phyloP scores from a whole-genome alignment of 2,797 vertebrate genomes.

The Aotus griseimembra region DNA sequence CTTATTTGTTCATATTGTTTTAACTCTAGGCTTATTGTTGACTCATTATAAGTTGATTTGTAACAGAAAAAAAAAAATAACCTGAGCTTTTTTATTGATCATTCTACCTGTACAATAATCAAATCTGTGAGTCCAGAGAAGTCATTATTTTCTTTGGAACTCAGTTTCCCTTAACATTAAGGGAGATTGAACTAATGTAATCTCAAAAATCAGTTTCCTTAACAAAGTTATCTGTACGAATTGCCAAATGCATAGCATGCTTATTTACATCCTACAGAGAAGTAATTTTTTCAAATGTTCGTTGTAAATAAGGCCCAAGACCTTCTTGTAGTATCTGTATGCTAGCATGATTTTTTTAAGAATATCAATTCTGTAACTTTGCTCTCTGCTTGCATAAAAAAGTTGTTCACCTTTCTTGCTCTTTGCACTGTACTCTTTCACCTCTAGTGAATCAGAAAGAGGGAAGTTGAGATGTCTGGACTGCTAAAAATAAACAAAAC shows the following conservation, averaged over 20 bases:
- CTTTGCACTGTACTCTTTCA: neutral
- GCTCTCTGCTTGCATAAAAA: neutral
- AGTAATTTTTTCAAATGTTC: neutral
- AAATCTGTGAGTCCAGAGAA: neutral
- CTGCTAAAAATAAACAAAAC: neutral
- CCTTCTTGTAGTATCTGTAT: neutral
- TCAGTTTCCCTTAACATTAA: constrained; percentile 29
- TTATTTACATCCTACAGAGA: neutral
- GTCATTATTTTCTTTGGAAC: neutral
- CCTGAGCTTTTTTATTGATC: neutral
- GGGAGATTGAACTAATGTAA: neutral
- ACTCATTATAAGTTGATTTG: neutral
- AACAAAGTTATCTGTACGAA: neutral
- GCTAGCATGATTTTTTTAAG: neutral
- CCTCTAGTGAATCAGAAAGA: neutral
- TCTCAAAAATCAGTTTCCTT: neutral
- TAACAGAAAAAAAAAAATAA: neutral
- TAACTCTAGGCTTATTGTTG: neutral
- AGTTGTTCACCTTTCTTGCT: neutral
- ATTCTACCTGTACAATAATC: neutral
- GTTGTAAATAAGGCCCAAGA: neutral
- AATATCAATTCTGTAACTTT: neutral
- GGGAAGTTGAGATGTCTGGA: neutral
- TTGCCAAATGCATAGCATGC: neutral
- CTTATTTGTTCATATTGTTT: neutral